Evolutionary conservation across 2,113 vertebrate species (phyloP).

Genomic region (Aleadryas rufinucha): DNA sequence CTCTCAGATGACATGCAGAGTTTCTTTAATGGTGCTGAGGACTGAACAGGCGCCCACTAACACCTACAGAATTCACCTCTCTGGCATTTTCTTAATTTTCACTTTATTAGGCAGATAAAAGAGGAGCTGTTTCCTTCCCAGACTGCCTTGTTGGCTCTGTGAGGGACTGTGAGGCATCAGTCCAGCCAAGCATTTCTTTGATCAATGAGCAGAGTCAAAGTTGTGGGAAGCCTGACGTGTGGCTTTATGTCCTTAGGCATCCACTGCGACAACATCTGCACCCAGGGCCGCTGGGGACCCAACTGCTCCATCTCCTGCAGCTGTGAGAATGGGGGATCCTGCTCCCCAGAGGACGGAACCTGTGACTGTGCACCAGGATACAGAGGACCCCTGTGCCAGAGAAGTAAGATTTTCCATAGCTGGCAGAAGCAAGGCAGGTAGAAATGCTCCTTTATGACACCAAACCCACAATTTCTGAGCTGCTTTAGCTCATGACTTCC

Average conservation of each 20-base stretch:
- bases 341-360: constrained; percentile 91
- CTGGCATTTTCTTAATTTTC: constrained; percentile 22
- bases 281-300: constrained; percentile 91
- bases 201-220: background rate
- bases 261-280: constrained; percentile 90
- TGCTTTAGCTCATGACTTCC: background rate
- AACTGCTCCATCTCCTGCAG: constrained; percentile 95
- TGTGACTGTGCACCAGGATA: constrained; percentile 95
- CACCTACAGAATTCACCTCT: constrained; percentile 10
- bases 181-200: background rate
- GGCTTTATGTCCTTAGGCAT: constrained; percentile 74
- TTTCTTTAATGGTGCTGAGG: background rate
- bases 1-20: background rate
- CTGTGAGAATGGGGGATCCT: constrained; percentile 95
- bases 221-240: background rate
- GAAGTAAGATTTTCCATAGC: constrained; percentile 80
- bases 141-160: background rate
- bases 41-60: background rate
- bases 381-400: constrained; percentile 92
- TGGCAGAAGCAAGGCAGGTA: background rate
- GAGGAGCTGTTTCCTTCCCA: background rate
- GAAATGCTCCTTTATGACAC: background rate
- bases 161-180: background rate
- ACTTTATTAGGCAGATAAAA: constrained; percentile 40
- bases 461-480: background rate